Evolutionary conservation across 2,888 invertebrate species (phyloP).

Genomic region (Cataglyphis rosenhaueri): DNA sequence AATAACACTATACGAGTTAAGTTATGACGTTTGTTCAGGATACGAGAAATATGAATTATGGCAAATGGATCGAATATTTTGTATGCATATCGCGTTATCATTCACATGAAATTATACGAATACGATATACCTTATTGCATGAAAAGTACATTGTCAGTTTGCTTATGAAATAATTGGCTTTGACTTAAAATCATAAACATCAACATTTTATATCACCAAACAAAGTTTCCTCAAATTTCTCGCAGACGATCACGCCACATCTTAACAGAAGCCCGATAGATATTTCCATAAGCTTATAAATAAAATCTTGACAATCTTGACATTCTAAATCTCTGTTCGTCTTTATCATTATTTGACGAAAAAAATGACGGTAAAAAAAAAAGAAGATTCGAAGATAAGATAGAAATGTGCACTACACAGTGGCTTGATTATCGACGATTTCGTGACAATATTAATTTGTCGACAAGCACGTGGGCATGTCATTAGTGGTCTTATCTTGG

Average conservation of each 20-base stretch:
- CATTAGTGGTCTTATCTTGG: conserved; percentile 19
- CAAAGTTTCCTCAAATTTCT: not conserved
- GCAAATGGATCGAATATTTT: not conserved
- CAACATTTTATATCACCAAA: not conserved
- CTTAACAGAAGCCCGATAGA: not conserved
- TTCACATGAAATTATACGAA: not conserved
- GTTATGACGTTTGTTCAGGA: not conserved
- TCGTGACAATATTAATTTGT: conserved; percentile 71
- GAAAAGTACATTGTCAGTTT: conserved; percentile 23
- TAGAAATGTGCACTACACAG: not conserved
- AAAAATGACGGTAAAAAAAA: not conserved
- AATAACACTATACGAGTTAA: not conserved
- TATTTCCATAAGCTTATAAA: conserved; percentile 17
- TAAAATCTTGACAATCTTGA: conserved; percentile 18
- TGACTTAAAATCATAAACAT: not conserved
- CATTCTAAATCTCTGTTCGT: not conserved
- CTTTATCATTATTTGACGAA: not conserved
- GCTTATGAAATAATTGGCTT: not conserved
- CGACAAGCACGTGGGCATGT: conserved; percentile 37
- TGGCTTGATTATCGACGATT: conserved; percentile 48
- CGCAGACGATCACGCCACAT: conserved; percentile 25
- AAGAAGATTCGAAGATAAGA: conserved; percentile 9
- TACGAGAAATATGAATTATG: not conserved
- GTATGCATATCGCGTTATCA: not conserved
- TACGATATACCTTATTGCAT: not conserved